phyloP scores from a whole-genome alignment of 2,888 invertebrate species.

The Noctua comes region DNA sequence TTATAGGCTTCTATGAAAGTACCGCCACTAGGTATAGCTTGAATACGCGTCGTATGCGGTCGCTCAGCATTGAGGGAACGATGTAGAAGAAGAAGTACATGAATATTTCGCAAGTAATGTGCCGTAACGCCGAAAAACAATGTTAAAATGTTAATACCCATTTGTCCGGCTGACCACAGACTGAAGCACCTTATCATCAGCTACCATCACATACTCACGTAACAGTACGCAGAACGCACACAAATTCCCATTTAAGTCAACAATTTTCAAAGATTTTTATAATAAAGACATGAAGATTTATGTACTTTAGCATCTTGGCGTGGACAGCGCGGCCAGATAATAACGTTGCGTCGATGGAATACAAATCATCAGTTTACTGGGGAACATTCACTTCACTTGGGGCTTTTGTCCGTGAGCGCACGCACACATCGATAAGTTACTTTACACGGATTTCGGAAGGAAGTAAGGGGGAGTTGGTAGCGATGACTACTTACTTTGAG shows the following conservation, averaged over 20 bases:
- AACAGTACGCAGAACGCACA: conserved; percentile 51
- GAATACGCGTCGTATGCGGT: no score
- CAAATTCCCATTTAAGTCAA: conserved; percentile 47
- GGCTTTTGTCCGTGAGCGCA: neutral
- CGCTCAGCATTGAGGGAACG: neutral
- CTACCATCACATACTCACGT: conserved; percentile 45
- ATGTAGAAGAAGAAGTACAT: neutral
- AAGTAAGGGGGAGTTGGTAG: neutral
- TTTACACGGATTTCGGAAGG: neutral
- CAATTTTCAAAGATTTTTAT: conserved; percentile 59
- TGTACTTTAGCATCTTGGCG: conserved; percentile 48
- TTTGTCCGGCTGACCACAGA: conserved; percentile 20
- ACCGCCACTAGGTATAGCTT: no score
- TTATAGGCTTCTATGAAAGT: no score
- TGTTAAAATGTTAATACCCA: neutral
- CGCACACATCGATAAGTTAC: conserved; percentile 37
- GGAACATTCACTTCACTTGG: neutral
- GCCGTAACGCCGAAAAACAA: neutral
- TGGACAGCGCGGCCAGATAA: conserved; percentile 56
- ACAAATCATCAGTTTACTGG: conserved; percentile 68
- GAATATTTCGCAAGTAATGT: neutral
- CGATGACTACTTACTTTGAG: neutral
- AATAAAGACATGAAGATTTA: conserved; percentile 63
- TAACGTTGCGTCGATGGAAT: conserved; percentile 65
- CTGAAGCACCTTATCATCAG: conserved; percentile 36